A percentile compares a stretch with the other conserved stretches of the same genome.
These are phyloP conservation scores for Drosophila sproati DNA, from an alignment of 1,140 invertebrate species.

Conservation along the genomic window DNA sequence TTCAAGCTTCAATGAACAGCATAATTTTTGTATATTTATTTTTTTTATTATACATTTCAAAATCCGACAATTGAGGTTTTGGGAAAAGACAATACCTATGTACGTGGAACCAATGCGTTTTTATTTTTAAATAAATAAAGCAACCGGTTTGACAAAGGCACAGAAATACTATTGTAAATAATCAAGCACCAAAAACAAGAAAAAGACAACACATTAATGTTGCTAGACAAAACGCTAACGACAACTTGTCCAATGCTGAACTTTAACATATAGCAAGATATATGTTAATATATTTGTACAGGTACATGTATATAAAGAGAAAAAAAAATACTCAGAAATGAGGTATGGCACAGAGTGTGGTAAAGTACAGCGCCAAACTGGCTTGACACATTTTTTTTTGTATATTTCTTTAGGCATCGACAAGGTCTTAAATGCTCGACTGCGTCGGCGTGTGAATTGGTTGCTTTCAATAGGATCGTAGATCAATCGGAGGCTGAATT, in stretches of 20 bases:
- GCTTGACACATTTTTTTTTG: slow-evolving; percentile 38
- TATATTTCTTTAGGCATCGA: slow-evolving; percentile 16
- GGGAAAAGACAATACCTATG: slow-evolving; percentile 39
- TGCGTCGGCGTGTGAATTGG: slow-evolving; percentile 44
- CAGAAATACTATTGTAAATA: slow-evolving; percentile 38
- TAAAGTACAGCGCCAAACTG: slow-evolving; percentile 36
- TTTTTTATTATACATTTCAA: no score
- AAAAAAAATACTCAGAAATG: no score
- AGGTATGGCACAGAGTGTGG: slow-evolving; percentile 7
- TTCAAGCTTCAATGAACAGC: slow-evolving; percentile 55
- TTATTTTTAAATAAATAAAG: slow-evolving; percentile 65
- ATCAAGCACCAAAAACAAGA: slow-evolving; percentile 16
- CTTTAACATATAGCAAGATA: slow-evolving; percentile 72
- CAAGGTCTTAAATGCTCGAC: slow-evolving; percentile 60
- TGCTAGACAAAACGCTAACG: slow-evolving; percentile 29
- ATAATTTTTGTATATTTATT: slow-evolving; percentile 32
- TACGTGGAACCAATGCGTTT: slow-evolving; percentile 38
- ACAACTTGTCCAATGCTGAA: slow-evolving; percentile 58
- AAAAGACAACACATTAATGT: slow-evolving; percentile 26
- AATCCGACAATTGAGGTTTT: neutral
- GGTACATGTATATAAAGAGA: neutral
- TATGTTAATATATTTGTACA: neutral
- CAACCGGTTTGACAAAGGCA: slow-evolving; percentile 62
- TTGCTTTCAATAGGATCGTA: slow-evolving; percentile 3
- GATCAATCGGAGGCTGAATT: slow-evolving; percentile 18